Conservation (phyloP, 2,797 vertebrate genomes). For the Anguilla marmorata region DNA sequence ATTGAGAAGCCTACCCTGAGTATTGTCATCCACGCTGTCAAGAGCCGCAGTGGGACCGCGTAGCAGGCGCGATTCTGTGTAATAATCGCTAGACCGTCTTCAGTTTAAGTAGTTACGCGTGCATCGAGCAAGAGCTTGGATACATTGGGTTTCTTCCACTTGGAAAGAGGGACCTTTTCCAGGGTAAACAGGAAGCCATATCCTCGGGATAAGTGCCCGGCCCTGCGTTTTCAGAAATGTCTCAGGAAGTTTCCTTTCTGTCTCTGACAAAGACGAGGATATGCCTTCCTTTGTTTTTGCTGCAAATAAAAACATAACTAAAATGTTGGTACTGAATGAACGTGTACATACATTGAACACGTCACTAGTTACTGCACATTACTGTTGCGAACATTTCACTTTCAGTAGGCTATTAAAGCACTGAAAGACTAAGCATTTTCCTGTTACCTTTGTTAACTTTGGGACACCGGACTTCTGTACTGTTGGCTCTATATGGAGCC, state of each 20-base stretch:
- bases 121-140: background rate
- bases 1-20: background rate
- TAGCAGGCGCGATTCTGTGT: background rate
- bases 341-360: background rate
- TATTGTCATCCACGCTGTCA: background rate
- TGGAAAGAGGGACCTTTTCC: conserved; percentile 3
- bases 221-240: background rate
- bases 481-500: background rate
- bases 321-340: background rate
- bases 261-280: background rate
- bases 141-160: background rate
- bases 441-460: background rate
- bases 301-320: background rate
- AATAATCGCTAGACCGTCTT: background rate
- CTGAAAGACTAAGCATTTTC: background rate
- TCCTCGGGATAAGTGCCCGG: background rate
- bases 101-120: background rate
- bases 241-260: background rate
- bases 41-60: background rate
- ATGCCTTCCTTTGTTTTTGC: background rate
- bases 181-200: conserved; percentile 26
- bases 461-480: background rate
- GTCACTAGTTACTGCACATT: background rate
- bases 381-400: background rate
- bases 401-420: background rate